A percentile compares a stretch with the other conserved stretches of the same genome.
These are phyloP conservation scores for Perizoma affinitatum DNA, from an alignment of 2,888 invertebrate species.

Conservation along the genomic window DNA sequence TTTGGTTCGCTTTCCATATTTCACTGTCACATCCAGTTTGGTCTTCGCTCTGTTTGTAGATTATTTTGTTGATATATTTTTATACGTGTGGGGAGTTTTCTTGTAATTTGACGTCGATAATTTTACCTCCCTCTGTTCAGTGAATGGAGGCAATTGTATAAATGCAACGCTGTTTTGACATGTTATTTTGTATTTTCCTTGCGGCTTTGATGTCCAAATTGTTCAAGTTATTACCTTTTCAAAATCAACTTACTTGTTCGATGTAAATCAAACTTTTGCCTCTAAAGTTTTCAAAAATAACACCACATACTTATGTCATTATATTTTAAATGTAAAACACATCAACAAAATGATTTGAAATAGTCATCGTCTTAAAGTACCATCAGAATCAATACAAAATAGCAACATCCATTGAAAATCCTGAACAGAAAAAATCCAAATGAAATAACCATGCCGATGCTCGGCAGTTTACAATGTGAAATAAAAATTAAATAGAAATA, in stretches of 20 bases:
- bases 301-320: too few species aligned
- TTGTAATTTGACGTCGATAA: conserved; percentile 69
- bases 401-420: conserved; percentile 23
- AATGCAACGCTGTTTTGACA: conserved; percentile 63
- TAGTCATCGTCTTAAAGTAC: not conserved
- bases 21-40: conserved; percentile 45
- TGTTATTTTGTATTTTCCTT: conserved; percentile 56
- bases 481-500: conserved; percentile 80
- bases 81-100: conserved; percentile 53
- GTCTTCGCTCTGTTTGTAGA: conserved; percentile 28
- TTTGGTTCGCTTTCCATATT: conserved; percentile 42
- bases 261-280: conserved; percentile 4
- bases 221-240: conserved; percentile 37
- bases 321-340: too few species aligned
- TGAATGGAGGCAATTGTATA: conserved; percentile 71
- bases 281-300: too few species aligned
- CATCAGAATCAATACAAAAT: conserved; percentile 23
- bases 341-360: too few species aligned
- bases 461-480: conserved; percentile 66
- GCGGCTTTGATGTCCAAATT: conserved; percentile 37
- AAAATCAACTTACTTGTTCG: conserved; percentile 36
- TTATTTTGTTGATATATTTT: conserved; percentile 55
- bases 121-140: conserved; percentile 52
- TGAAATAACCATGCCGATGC: conserved; percentile 60
- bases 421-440: conserved; percentile 47